Evolutionary conservation across 2,113 vertebrate genomes (phyloP), one percentile per base, ranked within the genome.

Genomic region (Triplophysa dalaica): DNA sequence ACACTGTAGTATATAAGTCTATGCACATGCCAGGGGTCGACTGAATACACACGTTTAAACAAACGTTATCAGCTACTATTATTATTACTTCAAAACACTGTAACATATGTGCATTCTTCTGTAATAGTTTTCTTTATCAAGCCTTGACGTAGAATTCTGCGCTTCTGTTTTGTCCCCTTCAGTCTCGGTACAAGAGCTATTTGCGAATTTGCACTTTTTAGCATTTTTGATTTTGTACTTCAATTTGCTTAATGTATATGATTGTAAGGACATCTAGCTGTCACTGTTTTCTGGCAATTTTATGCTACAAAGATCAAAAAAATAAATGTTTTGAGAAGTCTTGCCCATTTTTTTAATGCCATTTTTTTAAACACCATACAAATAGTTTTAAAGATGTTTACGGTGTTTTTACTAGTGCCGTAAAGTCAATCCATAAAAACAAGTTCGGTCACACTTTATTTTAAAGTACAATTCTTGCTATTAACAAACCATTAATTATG

Each of bases 261-360:
- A 83, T 83, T 81, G 79, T 86, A 81, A 48, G 8, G 67, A 83
- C 70, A 73, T 45, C 79, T 26, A 17, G 21, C 33, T 66, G 63
- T 78, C 17, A 14, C 61, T 8, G 76, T 81, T 79, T 85, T 83
- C 72, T 82, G 77, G 79, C 81, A 72, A 76, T 54, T 78, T 78
- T 83, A 56, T 80, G 84, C 81, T 76, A 66, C 79, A 76, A 38
- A 75, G 76, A 19, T 8, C 7, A 74, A 66, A 69, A 69, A 78
- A 85, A 83, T 85, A 85, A 85, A 83, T 72, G 81, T 83, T 83
- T 67, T 61, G 67, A 78, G 64, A 83, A 66, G 56, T 26, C 19
- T 3, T 78, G 64, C 43, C 33, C 0, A 24, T 17, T 43, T 17
- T 75, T 75, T 4, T n/a, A 43, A n/a, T n/a, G n/a, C n/a, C n/a